Conservation (phyloP, 2,888 invertebrate genomes). For the Drosophila borborema region DNA sequence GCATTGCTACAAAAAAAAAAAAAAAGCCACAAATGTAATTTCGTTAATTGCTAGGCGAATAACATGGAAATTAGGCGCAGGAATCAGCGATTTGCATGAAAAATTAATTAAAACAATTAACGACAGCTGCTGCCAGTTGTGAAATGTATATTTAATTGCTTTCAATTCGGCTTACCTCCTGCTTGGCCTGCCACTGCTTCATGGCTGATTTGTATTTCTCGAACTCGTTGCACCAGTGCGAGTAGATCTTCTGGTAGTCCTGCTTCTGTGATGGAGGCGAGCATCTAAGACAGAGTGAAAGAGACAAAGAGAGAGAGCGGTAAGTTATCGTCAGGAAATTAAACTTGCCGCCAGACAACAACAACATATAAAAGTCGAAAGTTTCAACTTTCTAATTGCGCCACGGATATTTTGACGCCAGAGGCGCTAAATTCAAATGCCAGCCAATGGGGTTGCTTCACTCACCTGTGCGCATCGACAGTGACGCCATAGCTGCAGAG, state of each 20-base stretch:
- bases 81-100: constrained; percentile 56
- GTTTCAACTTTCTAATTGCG: constrained; percentile 60
- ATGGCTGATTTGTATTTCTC: constrained; percentile 98
- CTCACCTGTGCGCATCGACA: constrained; percentile 93
- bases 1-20: constrained; percentile 78
- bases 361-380: constrained; percentile 29
- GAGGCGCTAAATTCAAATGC: constrained; percentile 53
- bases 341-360: constrained; percentile 15
- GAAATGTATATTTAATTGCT: constrained; percentile 49
- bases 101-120: constrained; percentile 84
- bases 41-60: constrained; percentile 61
- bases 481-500: constrained; percentile 96
- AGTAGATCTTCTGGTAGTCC: constrained; percentile 97
- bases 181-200: constrained; percentile 97
- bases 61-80: constrained; percentile 59
- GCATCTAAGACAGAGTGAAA: constrained; percentile 86
- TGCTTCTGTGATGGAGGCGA: constrained; percentile 95
- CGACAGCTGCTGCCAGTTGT: constrained; percentile 48
- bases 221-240: constrained; percentile 99
- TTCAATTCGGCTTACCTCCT: constrained; percentile 88
- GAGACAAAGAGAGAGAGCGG: constrained; percentile 7
- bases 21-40: constrained; percentile 38
- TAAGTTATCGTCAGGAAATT: constrained; percentile 60
- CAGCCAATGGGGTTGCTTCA: constrained; percentile 11
- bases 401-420: constrained; percentile 47